Evolutionary conservation across 1,140 invertebrate genomes (phyloP), one percentile per base, ranked within the genome.

Genomic region (Euglossa dilemma): DNA sequence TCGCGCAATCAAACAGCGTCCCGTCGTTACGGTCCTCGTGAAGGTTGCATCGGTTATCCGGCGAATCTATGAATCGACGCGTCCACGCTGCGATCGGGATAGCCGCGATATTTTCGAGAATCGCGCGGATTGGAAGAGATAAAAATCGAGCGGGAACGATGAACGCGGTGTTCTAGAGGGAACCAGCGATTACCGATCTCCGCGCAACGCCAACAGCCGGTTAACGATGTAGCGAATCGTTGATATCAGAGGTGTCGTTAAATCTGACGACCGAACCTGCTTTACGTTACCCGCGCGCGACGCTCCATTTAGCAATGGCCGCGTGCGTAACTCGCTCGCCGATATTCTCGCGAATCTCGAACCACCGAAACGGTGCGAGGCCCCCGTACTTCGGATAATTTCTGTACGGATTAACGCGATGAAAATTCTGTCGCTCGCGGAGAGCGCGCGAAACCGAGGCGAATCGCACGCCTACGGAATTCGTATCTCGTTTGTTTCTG

Each of bases 301-400:
- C n/a, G 52, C 43, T 14, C 3, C 66, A 28, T 71, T 59, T 59
- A 79, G 50, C 47, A n/a, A 54, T 45, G 43, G 52, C 25, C 43
- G 59, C 12, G 20, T 50, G 14, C 8, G 50, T 56, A 54, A 66
- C 14, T 36, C 16, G 25, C 2, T 43, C 0, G 8, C 16, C 28
- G 23, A 61, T 80, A 50, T 54, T 18, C 50, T 7, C 25, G 6
- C 64, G 64, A 4, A 14, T 67, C 14, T 64, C 45, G 50, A 52
- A 64, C 43, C 69, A 50, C 0, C 25, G 36, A 71, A 61, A 61
- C 47, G 20, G 50, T 73, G 28, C 14, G 16, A 7, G 1, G 12
- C 4, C 23, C n/a, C 11, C 18, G 72, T 47, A 74, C 28, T 75
- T 75, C 67, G 36, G 43, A 57, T 72, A 59, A 80, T 71, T 72